A percentile compares a stretch with the other conserved stretches of the same genome.
Conservation (phyloP, 2,888 invertebrate species). For the Eumacrocentrus americanus region DNA sequence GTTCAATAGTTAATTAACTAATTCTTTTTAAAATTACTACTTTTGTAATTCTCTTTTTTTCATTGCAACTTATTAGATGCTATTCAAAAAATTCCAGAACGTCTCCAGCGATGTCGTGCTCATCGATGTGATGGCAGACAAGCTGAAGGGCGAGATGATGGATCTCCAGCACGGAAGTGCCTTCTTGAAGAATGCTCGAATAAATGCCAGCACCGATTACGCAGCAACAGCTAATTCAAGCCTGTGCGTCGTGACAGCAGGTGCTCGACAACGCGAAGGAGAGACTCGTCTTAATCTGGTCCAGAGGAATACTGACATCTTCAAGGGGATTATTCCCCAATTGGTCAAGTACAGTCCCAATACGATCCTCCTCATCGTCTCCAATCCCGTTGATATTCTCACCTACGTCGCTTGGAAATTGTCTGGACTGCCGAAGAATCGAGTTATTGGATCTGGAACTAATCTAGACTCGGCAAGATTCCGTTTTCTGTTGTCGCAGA, state of each 20-base stretch:
- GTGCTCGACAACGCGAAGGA: conserved; percentile 87
- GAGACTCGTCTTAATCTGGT: conserved; percentile 87
- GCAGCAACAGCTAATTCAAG: conserved; percentile 78
- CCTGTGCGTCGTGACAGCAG: conserved; percentile 89
- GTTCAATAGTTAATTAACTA: neutral
- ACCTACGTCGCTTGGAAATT: conserved; percentile 96
- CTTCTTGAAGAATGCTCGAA: conserved; percentile 80
- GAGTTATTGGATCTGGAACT: conserved; percentile 91
- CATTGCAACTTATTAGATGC: neutral
- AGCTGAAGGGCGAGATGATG: conserved; percentile 87
- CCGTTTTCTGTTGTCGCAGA: conserved; percentile 85
- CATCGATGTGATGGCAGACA: conserved; percentile 82
- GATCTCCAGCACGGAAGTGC: conserved; percentile 89
- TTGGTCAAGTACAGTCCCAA: conserved; percentile 85
- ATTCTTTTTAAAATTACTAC: neutral
- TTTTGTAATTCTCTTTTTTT: neutral
- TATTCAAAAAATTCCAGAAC: conserved; percentile 63
- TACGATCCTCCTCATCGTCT: conserved; percentile 83
- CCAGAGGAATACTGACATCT: conserved; percentile 88
- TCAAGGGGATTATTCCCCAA: conserved; percentile 84
- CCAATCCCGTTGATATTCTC: conserved; percentile 91
- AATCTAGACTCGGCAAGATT: conserved; percentile 92
- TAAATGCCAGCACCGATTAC: conserved; percentile 81
- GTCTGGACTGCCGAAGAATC: conserved; percentile 85
- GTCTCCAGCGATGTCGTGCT: conserved; percentile 82